Evolutionary conservation across 2,888 invertebrate genomes (phyloP).

Genomic region (Automeris io): DNA sequence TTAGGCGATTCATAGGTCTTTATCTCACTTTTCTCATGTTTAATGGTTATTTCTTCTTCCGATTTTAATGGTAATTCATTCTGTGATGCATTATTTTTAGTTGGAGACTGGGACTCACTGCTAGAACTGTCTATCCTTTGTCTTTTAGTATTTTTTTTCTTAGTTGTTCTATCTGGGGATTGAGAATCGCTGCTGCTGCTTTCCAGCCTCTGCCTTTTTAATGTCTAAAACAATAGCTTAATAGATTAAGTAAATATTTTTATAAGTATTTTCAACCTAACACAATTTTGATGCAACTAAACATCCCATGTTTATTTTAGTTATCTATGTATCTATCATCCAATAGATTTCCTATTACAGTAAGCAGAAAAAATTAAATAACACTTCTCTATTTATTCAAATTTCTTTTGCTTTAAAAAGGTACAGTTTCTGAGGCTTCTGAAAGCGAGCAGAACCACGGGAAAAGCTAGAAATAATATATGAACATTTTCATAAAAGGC

Average conservation of each 20-base stretch:
- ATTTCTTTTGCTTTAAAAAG: too few relatives aligned
- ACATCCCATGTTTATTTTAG: too few relatives aligned
- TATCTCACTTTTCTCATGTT: constrained; percentile 29
- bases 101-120: constrained; percentile 39
- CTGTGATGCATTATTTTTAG: constrained; percentile 1
- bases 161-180: constrained; percentile 16
- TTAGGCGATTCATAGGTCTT: constrained; percentile 52
- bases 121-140: constrained; percentile 58
- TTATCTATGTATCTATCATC: too few relatives aligned
- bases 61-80: constrained; percentile 10
- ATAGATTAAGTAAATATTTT: not conserved
- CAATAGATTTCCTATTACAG: too few relatives aligned
- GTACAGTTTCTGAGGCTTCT: too few relatives aligned
- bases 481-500: too few relatives aligned
- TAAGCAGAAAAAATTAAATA: too few relatives aligned
- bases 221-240: constrained; percentile 9
- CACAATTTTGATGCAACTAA: too few relatives aligned
- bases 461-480: too few relatives aligned
- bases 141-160: constrained; percentile 43
- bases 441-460: too few relatives aligned
- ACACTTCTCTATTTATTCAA: too few relatives aligned
- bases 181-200: constrained; percentile 48
- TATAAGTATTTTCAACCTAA: too few relatives aligned
- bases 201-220: constrained; percentile 46
- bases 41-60: constrained; percentile 22